Percentiles rank a stretch among this genome's conserved stretches.
Conservation (phyloP, 2,797 vertebrate genomes). For the Acanthiza pusilla region DNA sequence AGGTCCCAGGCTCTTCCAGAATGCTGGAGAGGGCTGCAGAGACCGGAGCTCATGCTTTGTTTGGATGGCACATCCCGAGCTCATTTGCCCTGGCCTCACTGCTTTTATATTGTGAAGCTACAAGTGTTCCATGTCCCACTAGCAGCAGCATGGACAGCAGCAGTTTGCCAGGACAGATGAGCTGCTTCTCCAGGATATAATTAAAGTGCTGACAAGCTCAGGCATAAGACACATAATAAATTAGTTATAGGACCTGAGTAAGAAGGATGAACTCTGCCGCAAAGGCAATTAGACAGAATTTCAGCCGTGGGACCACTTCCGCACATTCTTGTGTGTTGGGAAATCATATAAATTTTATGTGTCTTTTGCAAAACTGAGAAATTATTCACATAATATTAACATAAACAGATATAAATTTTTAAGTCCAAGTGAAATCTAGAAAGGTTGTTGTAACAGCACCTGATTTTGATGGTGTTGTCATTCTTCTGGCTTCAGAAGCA, state of each 20-base stretch:
- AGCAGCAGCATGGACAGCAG: not conserved
- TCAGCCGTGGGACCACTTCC: conserved; percentile 15
- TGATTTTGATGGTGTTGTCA: not conserved
- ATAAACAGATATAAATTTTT: not conserved
- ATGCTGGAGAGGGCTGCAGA: not conserved
- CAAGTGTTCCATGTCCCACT: not conserved
- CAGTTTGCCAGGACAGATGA: not conserved
- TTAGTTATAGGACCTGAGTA: conserved; percentile 27
- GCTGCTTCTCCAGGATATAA: not conserved
- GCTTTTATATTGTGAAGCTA: not conserved
- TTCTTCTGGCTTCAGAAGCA: not conserved
- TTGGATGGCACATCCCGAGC: not conserved
- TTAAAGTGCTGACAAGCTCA: conserved; percentile 34
- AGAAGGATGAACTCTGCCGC: conserved; percentile 2
- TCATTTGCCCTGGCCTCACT: not conserved
- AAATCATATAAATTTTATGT: conserved; percentile 3
- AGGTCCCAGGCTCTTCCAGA: not conserved
- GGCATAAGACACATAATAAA: conserved; percentile 12
- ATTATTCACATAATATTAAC: not conserved
- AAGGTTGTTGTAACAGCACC: not conserved
- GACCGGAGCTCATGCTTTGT: fast-evolving
- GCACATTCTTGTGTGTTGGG: not conserved
- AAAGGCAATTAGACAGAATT: conserved; percentile 20
- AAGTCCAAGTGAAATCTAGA: not conserved
- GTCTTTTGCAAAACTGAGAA: not conserved